phyloP scores from a whole-genome alignment of 2,888 invertebrate genomes.

The Chamaedrilus cognettii region DNA sequence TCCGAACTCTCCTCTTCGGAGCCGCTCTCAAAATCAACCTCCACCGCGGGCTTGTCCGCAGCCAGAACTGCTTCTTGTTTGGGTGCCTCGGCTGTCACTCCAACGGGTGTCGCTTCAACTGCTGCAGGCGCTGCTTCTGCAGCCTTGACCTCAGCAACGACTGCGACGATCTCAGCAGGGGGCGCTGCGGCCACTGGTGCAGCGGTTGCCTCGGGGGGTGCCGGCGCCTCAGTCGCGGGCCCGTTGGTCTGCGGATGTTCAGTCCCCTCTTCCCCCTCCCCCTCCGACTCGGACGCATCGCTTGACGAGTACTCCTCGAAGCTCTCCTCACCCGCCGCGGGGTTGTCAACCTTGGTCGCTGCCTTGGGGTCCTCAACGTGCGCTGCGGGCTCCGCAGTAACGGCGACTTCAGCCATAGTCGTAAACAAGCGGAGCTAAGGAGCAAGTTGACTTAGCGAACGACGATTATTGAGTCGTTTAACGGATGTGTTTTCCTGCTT shows the following conservation, averaged over 20 bases:
- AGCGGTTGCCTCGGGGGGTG: background rate
- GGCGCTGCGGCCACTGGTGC: background rate
- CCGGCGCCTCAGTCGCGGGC: background rate
- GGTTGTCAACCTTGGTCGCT: no score
- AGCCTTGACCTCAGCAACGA: background rate
- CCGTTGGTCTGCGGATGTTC: background rate
- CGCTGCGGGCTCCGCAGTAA: background rate
- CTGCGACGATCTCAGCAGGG: background rate
- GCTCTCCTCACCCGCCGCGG: slow-evolving; percentile 14
- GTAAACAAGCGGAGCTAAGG: no score
- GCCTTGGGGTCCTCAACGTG: background rate
- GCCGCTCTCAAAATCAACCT: no score
- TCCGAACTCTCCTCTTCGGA: no score
- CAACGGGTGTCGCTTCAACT: slow-evolving; percentile 1
- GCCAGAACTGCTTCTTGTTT: background rate
- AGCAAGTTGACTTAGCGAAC: no score
- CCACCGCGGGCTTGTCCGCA: background rate
- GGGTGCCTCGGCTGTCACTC: background rate
- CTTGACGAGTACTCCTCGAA: slow-evolving; percentile 6
- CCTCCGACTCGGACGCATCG: background rate
- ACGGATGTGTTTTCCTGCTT: no score
- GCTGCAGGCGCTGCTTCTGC: background rate
- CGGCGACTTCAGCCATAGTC: background rate
- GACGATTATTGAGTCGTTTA: no score
- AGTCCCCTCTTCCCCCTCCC: background rate